Conservation (phyloP, 2,797 vertebrate species). For the Psittacula echo region DNA sequence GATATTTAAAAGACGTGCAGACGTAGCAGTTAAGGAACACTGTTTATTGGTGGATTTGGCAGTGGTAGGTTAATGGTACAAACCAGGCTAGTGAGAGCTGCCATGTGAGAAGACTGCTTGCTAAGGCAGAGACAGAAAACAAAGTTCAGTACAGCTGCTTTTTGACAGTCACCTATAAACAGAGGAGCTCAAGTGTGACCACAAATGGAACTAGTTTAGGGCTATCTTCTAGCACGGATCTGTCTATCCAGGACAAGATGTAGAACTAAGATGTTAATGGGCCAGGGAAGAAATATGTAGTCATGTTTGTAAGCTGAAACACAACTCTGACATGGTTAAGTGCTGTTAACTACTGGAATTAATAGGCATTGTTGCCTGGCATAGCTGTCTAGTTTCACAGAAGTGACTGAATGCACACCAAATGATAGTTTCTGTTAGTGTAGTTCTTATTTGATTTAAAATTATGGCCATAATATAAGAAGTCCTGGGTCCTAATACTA, state of each 20-base stretch:
- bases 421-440: background rate
- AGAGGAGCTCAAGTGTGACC: background rate
- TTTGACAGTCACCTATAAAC: background rate
- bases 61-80: background rate
- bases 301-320: background rate
- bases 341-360: background rate
- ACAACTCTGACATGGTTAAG: background rate
- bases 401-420: background rate
- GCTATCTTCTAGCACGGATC: background rate
- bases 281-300: background rate
- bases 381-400: background rate
- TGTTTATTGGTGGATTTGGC: background rate
- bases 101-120: background rate
- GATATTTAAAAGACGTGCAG: background rate
- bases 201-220: background rate
- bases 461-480: background rate
- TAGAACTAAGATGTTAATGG: background rate
- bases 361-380: background rate
- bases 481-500: background rate
- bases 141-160: background rate
- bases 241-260: background rate
- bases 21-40: background rate
- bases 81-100: background rate
- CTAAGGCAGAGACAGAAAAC: background rate
- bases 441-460: background rate